Evolutionary conservation across 2,113 vertebrate genomes (phyloP).

Genomic region (Oryzias curvinotus): DNA sequence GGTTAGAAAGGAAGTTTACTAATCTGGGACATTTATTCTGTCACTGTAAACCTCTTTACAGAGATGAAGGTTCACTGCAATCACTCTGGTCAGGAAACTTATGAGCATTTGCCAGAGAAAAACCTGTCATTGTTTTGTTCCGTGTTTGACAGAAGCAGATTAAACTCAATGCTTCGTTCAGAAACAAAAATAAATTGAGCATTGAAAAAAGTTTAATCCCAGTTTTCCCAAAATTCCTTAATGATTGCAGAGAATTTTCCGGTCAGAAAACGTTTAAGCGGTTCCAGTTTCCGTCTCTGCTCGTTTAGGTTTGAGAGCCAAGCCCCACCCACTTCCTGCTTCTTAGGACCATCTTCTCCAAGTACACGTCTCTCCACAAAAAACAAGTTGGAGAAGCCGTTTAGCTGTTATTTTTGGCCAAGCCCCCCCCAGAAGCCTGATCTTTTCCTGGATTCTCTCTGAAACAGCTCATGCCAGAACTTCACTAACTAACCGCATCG

Average conservation of each 20-base stretch:
- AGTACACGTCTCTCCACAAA: conserved; percentile 14
- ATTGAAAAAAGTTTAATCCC: not conserved
- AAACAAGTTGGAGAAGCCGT: conserved; percentile 27
- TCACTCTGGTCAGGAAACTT: too few species aligned
- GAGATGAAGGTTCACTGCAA: too few species aligned
- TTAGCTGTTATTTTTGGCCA: conserved; percentile 49
- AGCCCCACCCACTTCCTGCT: not conserved
- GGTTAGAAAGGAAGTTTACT: too few species aligned
- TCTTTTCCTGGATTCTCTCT: conserved; percentile 47
- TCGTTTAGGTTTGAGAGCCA: not conserved
- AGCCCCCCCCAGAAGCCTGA: conserved; percentile 36
- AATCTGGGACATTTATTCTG: too few species aligned
- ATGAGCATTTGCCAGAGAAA: too few species aligned
- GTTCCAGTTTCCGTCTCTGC: not conserved
- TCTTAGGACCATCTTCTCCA: not conserved
- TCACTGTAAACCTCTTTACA: too few species aligned
- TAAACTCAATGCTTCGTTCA: too few species aligned
- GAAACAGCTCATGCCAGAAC: not conserved
- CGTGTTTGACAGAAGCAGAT: too few species aligned
- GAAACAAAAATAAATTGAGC: not conserved
- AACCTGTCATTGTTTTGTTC: too few species aligned
- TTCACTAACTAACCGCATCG: too few species aligned
- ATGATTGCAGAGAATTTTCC: conserved; percentile 15
- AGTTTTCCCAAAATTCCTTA: not conserved
- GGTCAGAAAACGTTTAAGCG: not conserved